A percentile compares a stretch with the other conserved stretches of the same genome.
Conservation (phyloP, 1,140 invertebrate species). For the Bicyclus anynana region DNA sequence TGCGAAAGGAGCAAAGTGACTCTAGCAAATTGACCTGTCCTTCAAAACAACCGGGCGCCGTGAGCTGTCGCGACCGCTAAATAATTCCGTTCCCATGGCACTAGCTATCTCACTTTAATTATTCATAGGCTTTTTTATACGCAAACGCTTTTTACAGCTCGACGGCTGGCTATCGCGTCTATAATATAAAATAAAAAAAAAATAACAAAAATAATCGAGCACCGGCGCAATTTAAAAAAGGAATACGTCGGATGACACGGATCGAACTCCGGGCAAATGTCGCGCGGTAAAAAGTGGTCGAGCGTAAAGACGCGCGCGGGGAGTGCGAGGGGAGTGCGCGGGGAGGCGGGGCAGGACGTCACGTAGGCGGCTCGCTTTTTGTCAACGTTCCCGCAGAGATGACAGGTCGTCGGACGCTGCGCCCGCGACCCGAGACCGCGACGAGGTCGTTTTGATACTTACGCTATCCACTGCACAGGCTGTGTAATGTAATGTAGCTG, state of each 20-base stretch:
- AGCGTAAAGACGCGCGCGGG: conserved; percentile 41
- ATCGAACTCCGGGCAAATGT: conserved; percentile 76
- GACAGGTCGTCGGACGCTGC: conserved; percentile 72
- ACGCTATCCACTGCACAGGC: conserved; percentile 24
- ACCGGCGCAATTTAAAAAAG: conserved; percentile 70
- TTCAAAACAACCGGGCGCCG: conserved; percentile 45
- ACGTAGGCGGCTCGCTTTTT: conserved; percentile 74
- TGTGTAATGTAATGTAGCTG: too few relatives aligned
- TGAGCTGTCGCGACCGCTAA: conserved; percentile 62
- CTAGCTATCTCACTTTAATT: conserved; percentile 75
- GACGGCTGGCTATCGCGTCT: conserved; percentile 55
- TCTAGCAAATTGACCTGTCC: conserved; percentile 73
- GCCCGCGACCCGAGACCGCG: conserved; percentile 48
- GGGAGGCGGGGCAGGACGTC: conserved; percentile 62
- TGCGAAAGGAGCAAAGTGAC: conserved; percentile 51
- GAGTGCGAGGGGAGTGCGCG: conserved; percentile 15
- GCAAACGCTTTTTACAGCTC: conserved; percentile 71
- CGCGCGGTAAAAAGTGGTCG: conserved; percentile 74
- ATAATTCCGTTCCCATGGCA: conserved; percentile 73
- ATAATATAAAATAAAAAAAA: conserved; percentile 72
- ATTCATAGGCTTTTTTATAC: conserved; percentile 75
- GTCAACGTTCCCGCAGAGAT: conserved; percentile 75
- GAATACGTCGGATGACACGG: conserved; percentile 75
- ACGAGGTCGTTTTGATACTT: conserved; percentile 63
- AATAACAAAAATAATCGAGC: conserved; percentile 70